These are phyloP conservation scores for Pseudococcus jackbeardsleyi DNA, from an alignment of 2,888 invertebrate genomes.

Conservation along the genomic window DNA sequence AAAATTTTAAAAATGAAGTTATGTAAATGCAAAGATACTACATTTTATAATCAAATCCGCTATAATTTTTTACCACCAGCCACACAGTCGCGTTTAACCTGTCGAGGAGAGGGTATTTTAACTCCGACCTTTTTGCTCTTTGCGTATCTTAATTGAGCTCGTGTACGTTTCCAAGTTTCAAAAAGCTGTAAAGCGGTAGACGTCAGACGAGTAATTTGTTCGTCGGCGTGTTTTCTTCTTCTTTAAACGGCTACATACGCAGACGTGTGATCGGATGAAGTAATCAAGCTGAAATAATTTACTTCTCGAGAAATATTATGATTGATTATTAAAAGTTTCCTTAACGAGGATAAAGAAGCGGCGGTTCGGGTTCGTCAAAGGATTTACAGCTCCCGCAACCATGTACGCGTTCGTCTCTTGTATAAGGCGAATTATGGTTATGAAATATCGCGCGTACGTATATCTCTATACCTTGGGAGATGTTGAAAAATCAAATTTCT, in stretches of 20 bases:
- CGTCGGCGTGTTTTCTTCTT: background rate
- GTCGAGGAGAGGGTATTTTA: background rate
- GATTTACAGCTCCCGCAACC: background rate
- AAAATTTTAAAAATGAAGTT: constrained; percentile 32
- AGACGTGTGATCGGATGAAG: background rate
- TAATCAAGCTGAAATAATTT: constrained; percentile 12
- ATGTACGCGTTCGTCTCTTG: background rate
- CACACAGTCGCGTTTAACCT: background rate
- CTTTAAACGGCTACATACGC: background rate
- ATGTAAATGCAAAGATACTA: constrained; percentile 38
- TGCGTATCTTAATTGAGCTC: background rate
- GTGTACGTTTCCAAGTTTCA: background rate
- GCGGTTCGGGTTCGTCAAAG: background rate
- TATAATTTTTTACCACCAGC: background rate
- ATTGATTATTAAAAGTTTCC: background rate
- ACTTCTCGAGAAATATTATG: background rate
- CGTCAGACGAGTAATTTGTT: background rate
- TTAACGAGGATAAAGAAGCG: background rate
- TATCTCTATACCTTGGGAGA: background rate
- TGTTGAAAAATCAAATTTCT: background rate
- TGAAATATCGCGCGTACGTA: background rate
- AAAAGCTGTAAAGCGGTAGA: background rate
- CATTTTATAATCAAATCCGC: constrained; percentile 9
- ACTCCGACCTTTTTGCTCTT: background rate
- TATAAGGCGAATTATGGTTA: too few relatives aligned